Evolutionary conservation across 2,888 invertebrate species (phyloP).

Genomic region (Philereme transversata): DNA sequence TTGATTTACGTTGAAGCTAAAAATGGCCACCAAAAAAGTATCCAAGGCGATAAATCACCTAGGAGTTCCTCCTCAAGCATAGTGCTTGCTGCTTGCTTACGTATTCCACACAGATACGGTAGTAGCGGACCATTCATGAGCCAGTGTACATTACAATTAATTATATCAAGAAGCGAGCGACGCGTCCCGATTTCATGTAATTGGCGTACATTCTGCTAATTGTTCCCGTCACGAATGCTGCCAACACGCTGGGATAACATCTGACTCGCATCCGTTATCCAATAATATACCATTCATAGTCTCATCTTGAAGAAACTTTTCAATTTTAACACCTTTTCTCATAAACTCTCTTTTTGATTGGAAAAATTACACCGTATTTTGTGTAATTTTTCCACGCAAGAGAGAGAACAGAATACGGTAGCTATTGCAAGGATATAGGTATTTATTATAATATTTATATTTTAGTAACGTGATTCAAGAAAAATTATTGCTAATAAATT

Average conservation of each 20-base stretch:
- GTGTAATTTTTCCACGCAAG: no score
- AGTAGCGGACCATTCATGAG: slow-evolving; percentile 63
- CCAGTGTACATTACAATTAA: slow-evolving; percentile 66
- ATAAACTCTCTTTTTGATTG: no score
- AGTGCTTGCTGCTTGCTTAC: slow-evolving; percentile 26
- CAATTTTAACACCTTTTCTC: no score
- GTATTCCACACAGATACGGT: slow-evolving; percentile 51
- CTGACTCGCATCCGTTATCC: slow-evolving; percentile 5
- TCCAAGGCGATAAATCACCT: slow-evolving; percentile 51
- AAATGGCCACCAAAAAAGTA: slow-evolving; percentile 40
- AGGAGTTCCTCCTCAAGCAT: slow-evolving; percentile 29
- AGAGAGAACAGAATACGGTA: no score
- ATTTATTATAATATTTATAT: no score
- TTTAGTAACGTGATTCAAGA: no score
- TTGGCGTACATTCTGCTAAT: slow-evolving; percentile 49
- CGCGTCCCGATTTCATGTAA: slow-evolving; percentile 58
- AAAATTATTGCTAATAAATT: no score
- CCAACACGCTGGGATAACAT: slow-evolving; percentile 27
- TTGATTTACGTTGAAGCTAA: slow-evolving; percentile 43
- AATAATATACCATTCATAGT: no score
- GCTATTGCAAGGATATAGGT: no score
- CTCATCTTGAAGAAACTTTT: no score
- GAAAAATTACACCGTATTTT: no score
- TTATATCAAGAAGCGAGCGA: slow-evolving; percentile 46
- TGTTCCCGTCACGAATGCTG: slow-evolving; percentile 36